These are phyloP conservation scores for Drosophila kambysellisi DNA, from an alignment of 2,888 invertebrate genomes.

Conservation along the genomic window DNA sequence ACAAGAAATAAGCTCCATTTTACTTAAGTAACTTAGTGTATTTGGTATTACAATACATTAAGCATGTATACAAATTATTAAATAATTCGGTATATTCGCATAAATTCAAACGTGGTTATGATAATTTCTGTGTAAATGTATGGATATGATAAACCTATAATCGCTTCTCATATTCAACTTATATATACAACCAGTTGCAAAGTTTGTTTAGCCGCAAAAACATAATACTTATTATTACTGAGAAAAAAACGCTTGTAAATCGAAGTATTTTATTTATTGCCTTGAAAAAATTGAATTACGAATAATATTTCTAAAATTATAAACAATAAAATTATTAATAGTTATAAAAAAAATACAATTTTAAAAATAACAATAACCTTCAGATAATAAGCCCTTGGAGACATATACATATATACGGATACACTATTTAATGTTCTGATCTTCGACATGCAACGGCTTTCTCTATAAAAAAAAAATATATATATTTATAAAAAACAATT, in stretches of 20 bases:
- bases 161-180: conserved; percentile 1
- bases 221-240: conserved; percentile 8
- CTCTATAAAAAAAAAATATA: not conserved
- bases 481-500: not conserved
- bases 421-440: conserved; percentile 4
- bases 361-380: not conserved
- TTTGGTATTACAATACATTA: conserved; percentile 12
- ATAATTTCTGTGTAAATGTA: conserved; percentile 8
- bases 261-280: conserved; percentile 6
- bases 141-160: not conserved
- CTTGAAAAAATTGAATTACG: not conserved
- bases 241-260: conserved; percentile 1
- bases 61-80: conserved; percentile 12
- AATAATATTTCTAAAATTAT: conserved; percentile 3
- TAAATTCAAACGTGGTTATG: not conserved
- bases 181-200: conserved; percentile 1
- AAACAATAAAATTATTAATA: conserved; percentile 5
- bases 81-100: conserved; percentile 3
- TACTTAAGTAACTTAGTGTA: conserved; percentile 4
- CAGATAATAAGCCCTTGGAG: conserved; percentile 5
- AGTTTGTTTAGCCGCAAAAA: conserved; percentile 4
- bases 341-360: not conserved
- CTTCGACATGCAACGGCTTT: conserved; percentile 1
- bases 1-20: conserved; percentile 53
- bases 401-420: conserved; percentile 2